Evolutionary conservation across 2,113 vertebrate genomes (phyloP), one percentile per base, ranked within the genome.

Genomic region (Spea multiplicata): DNA sequence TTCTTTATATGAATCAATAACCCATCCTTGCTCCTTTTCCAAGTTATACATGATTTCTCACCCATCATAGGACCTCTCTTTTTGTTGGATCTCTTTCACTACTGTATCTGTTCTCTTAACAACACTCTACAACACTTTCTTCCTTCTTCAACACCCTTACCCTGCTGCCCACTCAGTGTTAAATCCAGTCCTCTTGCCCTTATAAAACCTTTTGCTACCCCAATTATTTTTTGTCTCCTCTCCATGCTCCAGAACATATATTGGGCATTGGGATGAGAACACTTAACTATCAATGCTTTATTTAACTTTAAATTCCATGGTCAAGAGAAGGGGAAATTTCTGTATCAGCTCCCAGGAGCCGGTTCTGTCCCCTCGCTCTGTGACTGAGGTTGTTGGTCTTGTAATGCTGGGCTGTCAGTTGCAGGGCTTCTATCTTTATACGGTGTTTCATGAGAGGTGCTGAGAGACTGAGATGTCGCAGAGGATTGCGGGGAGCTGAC

Each of bases 281-380:
- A 59, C 6, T 13, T 59, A 61, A 52, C 50, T 76, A 45, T 3
- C 48, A 75, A 66, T 44, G 17, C 8, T 70, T 65, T 46, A 64
- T 65, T 50, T 66, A 1, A 14, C 13, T 13, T 44, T 65, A 4
- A 55, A 30, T 64, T 30, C 17, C 30, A 47, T 44, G 12, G 7
- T 30, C 5, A 68, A 8, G 30, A 44, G 44, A 44, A 68, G 45
- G 66, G 4, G 4, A 68, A 13, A 68, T 59, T 59, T 59, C 12
- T 5, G 46, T 73, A 53, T 80, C 71, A 80, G 71, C 78, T 80
- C 68, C 71, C 78, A 4, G 64, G 71, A n/a, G 71, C 45, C 7
- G 45, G 64, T 8, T 57, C 17, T 80, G 64, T 68, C 12, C 65
- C 55, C 16, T 74, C 64, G 44, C 44, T 65, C 8, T 50, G 45